These are phyloP conservation scores for Tinamus guttatus DNA, from an alignment of 2,113 vertebrate species.

Conservation along the genomic window DNA sequence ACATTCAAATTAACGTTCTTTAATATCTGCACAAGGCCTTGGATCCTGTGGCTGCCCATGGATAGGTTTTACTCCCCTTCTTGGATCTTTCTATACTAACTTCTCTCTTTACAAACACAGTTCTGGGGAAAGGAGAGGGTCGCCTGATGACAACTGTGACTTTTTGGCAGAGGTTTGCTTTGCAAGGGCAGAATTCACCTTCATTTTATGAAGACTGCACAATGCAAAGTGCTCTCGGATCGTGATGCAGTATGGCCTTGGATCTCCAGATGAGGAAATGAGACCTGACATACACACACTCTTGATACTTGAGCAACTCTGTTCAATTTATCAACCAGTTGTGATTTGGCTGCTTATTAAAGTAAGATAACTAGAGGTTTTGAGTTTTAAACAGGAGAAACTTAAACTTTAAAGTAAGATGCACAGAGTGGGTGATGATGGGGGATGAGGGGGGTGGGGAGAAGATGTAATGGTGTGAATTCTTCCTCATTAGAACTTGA, in stretches of 20 bases:
- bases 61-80: background rate
- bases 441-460: background rate
- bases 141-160: background rate
- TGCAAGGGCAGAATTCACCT: background rate
- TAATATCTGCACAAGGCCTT: background rate
- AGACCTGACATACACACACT: background rate
- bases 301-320: background rate
- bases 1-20: background rate
- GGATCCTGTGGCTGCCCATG: background rate
- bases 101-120: background rate
- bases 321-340: background rate
- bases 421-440: rapidly evolving
- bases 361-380: background rate
- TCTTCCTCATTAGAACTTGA: background rate
- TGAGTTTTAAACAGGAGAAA: background rate
- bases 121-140: background rate
- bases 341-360: background rate
- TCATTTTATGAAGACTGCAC: background rate
- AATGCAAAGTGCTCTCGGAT: background rate
- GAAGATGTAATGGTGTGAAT: background rate
- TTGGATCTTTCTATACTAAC: background rate
- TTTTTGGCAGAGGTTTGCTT: background rate
- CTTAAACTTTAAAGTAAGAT: background rate
- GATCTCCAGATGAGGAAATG: background rate
- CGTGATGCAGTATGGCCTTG: background rate